Evolutionary conservation across 2,797 vertebrate genomes (phyloP).

Genomic region (Merluccius polli): DNA sequence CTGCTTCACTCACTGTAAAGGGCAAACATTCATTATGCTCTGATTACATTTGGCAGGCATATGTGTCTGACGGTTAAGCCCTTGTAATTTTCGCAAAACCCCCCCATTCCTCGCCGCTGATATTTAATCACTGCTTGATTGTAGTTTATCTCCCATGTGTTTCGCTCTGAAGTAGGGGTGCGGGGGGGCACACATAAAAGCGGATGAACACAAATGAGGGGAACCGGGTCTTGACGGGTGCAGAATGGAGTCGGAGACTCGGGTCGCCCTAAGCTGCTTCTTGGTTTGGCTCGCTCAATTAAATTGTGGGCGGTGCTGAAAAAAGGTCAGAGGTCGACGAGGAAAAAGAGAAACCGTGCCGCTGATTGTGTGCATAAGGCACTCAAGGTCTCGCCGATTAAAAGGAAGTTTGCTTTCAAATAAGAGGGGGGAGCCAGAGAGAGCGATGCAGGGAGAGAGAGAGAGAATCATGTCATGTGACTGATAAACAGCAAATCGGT

Average conservation of each 20-base stretch:
- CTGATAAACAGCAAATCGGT: conserved; percentile 57
- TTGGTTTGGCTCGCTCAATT: conserved; percentile 54
- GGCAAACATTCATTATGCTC: conserved; percentile 65
- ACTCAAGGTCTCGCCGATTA: conserved; percentile 55
- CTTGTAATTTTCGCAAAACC: conserved; percentile 58
- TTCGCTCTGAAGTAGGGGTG: conserved; percentile 23
- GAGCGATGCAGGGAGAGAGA: conserved; percentile 17
- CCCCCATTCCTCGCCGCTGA: conserved; percentile 26
- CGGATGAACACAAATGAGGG: conserved; percentile 50
- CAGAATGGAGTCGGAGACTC: neutral
- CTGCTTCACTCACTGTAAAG: conserved; percentile 59
- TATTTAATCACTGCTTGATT: conserved; percentile 51
- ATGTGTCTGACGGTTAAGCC: conserved; percentile 59
- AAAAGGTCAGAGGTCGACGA: conserved; percentile 59
- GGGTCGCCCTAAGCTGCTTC: conserved; percentile 33
- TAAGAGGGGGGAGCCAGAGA: conserved; percentile 25
- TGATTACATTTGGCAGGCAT: conserved; percentile 69
- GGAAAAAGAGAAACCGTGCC: conserved; percentile 17
- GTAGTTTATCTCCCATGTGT: conserved; percentile 42
- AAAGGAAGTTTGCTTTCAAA: conserved; percentile 52
- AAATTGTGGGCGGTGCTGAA: conserved; percentile 50
- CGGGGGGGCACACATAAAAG: conserved; percentile 32
- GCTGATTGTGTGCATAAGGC: conserved; percentile 42
- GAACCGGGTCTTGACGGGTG: conserved; percentile 8
- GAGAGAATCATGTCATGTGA: conserved; percentile 50